Evolutionary conservation across 2,888 invertebrate genomes (phyloP).

Genomic region (Busseola fusca): DNA sequence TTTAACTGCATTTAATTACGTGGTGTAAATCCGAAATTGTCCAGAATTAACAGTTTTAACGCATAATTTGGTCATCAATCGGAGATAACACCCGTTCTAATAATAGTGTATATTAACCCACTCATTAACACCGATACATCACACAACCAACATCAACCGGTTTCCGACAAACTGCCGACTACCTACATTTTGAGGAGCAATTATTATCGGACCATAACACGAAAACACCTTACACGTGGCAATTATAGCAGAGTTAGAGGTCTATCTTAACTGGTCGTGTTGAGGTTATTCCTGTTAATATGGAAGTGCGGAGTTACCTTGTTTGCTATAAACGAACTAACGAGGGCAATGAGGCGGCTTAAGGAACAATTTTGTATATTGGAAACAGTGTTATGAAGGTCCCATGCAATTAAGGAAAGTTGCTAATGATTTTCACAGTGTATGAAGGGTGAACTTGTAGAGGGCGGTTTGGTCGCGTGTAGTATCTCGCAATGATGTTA

Average conservation of each 20-base stretch:
- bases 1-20: slow-evolving; percentile 11
- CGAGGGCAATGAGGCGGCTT: slow-evolving; percentile 48
- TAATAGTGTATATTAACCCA: slow-evolving; percentile 50
- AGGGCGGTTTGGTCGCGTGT: background rate
- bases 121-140: slow-evolving; percentile 55
- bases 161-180: slow-evolving; percentile 63
- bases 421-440: slow-evolving; percentile 10
- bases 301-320: slow-evolving; percentile 66
- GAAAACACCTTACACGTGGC: slow-evolving; percentile 26
- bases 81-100: slow-evolving; percentile 25
- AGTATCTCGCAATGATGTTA: background rate
- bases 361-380: slow-evolving; percentile 51
- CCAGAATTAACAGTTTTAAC: slow-evolving; percentile 37
- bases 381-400: slow-evolving; percentile 34
- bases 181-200: slow-evolving; percentile 69
- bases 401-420: slow-evolving; percentile 14
- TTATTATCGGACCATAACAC: slow-evolving; percentile 60
- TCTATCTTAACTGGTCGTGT: slow-evolving; percentile 27
- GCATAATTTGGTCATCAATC: slow-evolving; percentile 29
- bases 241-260: slow-evolving; percentile 5
- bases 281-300: slow-evolving; percentile 65
- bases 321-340: slow-evolving; percentile 54
- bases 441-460: slow-evolving; percentile 2
- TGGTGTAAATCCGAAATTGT: slow-evolving; percentile 21
- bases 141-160: slow-evolving; percentile 41